Percentiles rank a stretch among this genome's conserved stretches.
phyloP scores from a whole-genome alignment of 1,140 invertebrate species.

The Drosophila pallidifrons region DNA sequence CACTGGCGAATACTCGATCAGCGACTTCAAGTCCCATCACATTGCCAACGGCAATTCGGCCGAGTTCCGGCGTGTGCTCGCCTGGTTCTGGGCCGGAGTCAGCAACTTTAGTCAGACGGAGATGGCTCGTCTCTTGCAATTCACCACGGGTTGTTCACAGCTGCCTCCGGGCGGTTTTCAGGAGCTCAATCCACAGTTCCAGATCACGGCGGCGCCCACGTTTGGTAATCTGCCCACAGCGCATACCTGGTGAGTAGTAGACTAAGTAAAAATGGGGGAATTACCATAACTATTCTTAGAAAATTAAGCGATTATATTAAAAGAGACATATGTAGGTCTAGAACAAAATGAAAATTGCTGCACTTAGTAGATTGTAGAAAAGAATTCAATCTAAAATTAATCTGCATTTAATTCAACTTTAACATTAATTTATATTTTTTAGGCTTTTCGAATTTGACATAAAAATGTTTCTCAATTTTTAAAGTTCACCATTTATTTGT shows the following conservation, averaged over 20 bases:
- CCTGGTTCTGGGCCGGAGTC: constrained; percentile 98
- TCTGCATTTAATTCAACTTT: no score
- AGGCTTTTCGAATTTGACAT: no score
- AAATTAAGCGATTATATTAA: no score
- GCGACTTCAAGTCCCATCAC: constrained; percentile 95
- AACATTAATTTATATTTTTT: no score
- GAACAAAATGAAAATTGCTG: no score
- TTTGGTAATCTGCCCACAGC: constrained; percentile 96
- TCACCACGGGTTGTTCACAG: constrained; percentile 97
- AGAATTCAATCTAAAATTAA: no score
- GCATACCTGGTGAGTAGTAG: constrained; percentile 92
- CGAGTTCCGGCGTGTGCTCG: constrained; percentile 93
- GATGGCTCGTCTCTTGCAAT: constrained; percentile 96
- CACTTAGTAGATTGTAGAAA: no score
- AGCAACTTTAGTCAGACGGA: constrained; percentile 96
- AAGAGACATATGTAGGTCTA: no score
- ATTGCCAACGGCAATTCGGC: constrained; percentile 93
- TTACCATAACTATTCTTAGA: no score
- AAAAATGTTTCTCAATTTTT: no score
- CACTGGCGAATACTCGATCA: constrained; percentile 95
- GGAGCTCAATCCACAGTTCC: constrained; percentile 95
- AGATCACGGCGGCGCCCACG: constrained; percentile 94
- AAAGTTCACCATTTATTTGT: no score
- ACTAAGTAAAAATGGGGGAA: neutral
- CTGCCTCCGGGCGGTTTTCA: constrained; percentile 95